Conservation (phyloP, 1,140 invertebrate species). For the Ostrea denselamellosa region DNA sequence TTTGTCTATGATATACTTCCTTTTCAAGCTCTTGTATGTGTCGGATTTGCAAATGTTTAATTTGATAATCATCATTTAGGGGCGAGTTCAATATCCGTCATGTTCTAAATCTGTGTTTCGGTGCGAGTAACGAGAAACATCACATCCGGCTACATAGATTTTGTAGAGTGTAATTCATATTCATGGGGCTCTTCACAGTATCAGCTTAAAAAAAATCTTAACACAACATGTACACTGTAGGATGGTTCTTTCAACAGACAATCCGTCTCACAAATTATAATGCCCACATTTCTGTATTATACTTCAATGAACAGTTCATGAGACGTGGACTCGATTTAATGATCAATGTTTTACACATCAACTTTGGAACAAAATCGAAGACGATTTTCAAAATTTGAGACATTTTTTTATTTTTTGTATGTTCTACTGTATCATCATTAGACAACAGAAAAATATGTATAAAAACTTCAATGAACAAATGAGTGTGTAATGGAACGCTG, state of each 20-base stretch:
- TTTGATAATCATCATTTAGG: not conserved
- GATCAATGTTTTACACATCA: too few relatives aligned
- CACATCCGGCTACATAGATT: not conserved
- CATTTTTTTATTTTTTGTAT: conserved; percentile 18
- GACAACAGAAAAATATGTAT: conserved; percentile 26
- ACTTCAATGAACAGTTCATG: too few relatives aligned
- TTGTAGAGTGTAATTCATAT: not conserved
- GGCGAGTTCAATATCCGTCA: not conserved
- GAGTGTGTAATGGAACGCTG: not conserved
- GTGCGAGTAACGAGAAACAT: not conserved
- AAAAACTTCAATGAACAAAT: conserved; percentile 19
- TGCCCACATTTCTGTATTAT: too few relatives aligned
- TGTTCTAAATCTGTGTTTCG: not conserved
- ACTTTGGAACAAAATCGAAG: not conserved
- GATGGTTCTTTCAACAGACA: too few relatives aligned
- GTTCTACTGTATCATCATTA: not conserved
- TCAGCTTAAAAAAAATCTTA: too few relatives aligned
- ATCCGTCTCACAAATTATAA: too few relatives aligned
- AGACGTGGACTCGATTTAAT: too few relatives aligned
- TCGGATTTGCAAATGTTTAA: too few relatives aligned
- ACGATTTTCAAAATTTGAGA: not conserved
- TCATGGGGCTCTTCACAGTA: not conserved
- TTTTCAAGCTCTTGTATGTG: too few relatives aligned
- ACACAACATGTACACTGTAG: too few relatives aligned
- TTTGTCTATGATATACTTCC: too few relatives aligned